Evolutionary conservation across 2,888 invertebrate species (phyloP).

Genomic region (Tridacna crocea): DNA sequence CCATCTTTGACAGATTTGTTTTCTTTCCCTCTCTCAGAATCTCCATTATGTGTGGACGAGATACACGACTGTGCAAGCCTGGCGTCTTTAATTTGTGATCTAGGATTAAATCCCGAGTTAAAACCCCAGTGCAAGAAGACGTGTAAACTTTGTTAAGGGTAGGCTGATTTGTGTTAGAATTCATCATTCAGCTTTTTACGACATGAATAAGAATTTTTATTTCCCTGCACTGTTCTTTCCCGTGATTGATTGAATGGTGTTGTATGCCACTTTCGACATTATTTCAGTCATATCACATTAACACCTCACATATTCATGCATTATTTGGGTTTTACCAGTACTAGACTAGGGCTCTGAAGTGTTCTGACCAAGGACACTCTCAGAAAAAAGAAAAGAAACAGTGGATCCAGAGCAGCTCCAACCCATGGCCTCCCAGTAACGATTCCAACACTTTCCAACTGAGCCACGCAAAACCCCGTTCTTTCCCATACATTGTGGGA

Average conservation of each 20-base stretch:
- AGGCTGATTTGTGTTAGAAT: neutral
- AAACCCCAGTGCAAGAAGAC: conserved; percentile 20
- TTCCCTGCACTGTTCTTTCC: neutral
- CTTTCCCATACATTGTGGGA: neutral
- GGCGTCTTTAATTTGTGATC: conserved; percentile 4
- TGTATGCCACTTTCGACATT: no score
- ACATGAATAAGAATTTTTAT: neutral
- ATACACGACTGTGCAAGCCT: conserved; percentile 34
- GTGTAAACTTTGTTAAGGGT: conserved; percentile 13
- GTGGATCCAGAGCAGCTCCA: no score
- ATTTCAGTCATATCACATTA: no score
- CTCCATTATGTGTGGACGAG: conserved; percentile 14
- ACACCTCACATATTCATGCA: no score
- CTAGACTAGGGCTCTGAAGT: neutral
- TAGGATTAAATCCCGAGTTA: conserved; percentile 3
- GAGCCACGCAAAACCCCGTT: no score
- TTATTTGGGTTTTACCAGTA: no score
- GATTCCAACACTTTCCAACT: no score
- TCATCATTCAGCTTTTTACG: neutral
- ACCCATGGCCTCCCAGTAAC: no score
- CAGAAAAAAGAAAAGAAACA: neutral
- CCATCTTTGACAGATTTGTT: no score
- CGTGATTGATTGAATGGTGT: no score
- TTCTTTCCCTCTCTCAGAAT: neutral
- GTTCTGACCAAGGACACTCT: neutral